Evolutionary conservation across 2,888 invertebrate species (phyloP), one percentile per base, ranked within the genome.

Genomic region (Corythucha ciliata): DNA sequence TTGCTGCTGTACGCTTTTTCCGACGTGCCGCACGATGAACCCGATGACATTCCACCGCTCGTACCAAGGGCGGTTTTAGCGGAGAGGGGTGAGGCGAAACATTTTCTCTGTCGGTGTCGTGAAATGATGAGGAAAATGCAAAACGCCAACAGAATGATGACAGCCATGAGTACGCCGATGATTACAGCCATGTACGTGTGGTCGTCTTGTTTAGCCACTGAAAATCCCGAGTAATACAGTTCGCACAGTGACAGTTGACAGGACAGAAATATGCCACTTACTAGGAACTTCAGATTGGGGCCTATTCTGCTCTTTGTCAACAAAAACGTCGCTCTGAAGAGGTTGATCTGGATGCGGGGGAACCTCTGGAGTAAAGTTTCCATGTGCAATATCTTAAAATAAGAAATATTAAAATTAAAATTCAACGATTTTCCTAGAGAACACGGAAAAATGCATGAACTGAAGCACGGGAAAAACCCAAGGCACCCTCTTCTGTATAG

Each of bases 141-240:
- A 6, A 80, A 80, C 2, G 79, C 80, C 21, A 85, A 71, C 2
- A 86, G 70, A 45, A 87, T 74, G 45, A 83, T 80, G 40, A 85
- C 75, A 1, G 81, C 82, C 21, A 80, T 80, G 42, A 85, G 68
- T 4, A 84, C 80, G n/a, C 84, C 82, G 33, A 85, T 79, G 48
- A 83, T 79, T 56, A 84, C 76, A n/a, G 82, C 82, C 71, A 84
- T 76, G 68, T 82, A 80, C 5, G 81, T 70, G 1, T 81, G 79
- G 63, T 83, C 82, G 58, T 81, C 80, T 61, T 79, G 76, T 52
- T 77, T 77, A 1, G 78, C 80, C 8, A 81, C 76, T n/a, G 79
- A 12, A 54, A 44, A 4, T 45, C 41, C 29, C 7, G 12, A 8
- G 12, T 29, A 29, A 29, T 29, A 29, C 29, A 29, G 8, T 8